Evolutionary conservation across 2,113 vertebrate species (phyloP).

Genomic region (Bufo gargarizans): DNA sequence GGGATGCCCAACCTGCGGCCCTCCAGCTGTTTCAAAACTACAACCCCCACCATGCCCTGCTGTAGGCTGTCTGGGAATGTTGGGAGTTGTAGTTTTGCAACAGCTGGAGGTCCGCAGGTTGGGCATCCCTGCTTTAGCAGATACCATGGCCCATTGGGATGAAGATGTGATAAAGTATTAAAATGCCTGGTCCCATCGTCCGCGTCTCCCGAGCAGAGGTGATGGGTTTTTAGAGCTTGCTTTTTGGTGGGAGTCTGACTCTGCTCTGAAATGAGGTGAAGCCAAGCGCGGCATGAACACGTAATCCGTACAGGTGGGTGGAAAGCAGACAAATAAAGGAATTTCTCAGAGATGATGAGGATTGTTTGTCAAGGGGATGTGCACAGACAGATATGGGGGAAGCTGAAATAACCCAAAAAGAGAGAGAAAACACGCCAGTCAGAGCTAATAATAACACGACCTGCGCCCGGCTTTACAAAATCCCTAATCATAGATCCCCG

Average conservation of each 20-base stretch:
- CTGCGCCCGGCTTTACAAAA: constrained; percentile 4
- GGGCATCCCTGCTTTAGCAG: no score
- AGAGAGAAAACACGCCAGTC: constrained; percentile 19
- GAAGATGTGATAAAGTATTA: no score
- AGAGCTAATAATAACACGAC: constrained; percentile 41
- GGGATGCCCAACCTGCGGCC: no score
- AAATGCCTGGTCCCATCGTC: no score
- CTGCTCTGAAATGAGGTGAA: constrained; percentile 29
- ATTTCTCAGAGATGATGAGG: constrained; percentile 35
- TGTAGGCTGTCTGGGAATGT: no score
- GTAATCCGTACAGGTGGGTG: constrained; percentile 49
- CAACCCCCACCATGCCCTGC: no score
- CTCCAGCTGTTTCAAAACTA: no score
- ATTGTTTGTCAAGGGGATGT: constrained; percentile 46
- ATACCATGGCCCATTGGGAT: no score
- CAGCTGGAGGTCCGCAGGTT: no score
- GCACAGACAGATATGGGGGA: constrained; percentile 33
- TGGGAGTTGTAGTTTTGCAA: no score
- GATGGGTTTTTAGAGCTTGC: neutral
- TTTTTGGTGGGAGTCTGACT: constrained; percentile 1
- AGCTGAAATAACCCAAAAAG: constrained; percentile 16
- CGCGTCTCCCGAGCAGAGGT: neutral
- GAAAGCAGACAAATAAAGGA: constrained; percentile 27
- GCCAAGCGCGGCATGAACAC: constrained; percentile 30
- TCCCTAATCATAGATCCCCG: neutral